These are phyloP conservation scores for Caenorhabditis auriculariae DNA, from an alignment of 2,888 invertebrate genomes.

Conservation along the genomic window DNA sequence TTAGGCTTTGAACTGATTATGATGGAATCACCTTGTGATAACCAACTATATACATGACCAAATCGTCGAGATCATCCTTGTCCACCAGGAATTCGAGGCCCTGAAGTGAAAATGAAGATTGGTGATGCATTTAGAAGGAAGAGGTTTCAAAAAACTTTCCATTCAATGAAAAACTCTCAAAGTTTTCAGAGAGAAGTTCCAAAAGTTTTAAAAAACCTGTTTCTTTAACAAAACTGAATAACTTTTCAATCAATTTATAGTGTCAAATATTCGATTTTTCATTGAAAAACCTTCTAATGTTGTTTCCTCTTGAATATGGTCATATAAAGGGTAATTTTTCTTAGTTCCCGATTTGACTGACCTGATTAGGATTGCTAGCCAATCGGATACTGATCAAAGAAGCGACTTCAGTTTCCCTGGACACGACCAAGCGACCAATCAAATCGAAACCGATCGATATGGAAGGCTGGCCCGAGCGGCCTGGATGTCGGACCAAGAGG, in stretches of 20 bases:
- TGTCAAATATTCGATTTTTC: not conserved
- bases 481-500: conserved; percentile 51
- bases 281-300: not conserved
- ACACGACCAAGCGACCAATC: conserved; percentile 37
- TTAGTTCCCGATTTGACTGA: conserved; percentile 1
- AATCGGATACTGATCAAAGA: conserved; percentile 39
- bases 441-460: conserved; percentile 51
- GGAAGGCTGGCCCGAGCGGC: conserved; percentile 42
- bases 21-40: conserved; percentile 38
- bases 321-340: not conserved
- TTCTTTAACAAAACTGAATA: too few relatives aligned
- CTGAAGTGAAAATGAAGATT: conserved; percentile 9
- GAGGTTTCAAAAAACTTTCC: too few relatives aligned
- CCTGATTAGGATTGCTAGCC: conserved; percentile 48
- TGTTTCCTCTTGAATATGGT: not conserved
- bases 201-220: too few relatives aligned
- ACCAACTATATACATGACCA: conserved; percentile 63
- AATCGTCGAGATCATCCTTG: conserved; percentile 65
- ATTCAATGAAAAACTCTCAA: too few relatives aligned
- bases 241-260: too few relatives aligned
- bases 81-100: conserved; percentile 64
- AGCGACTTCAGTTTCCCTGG: conserved; percentile 41
- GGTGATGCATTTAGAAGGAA: not conserved
- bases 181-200: too few relatives aligned
- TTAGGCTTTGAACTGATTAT: too few relatives aligned